Evolutionary conservation across 2,888 invertebrate species (phyloP).

Genomic region (Morinoia aosen): DNA sequence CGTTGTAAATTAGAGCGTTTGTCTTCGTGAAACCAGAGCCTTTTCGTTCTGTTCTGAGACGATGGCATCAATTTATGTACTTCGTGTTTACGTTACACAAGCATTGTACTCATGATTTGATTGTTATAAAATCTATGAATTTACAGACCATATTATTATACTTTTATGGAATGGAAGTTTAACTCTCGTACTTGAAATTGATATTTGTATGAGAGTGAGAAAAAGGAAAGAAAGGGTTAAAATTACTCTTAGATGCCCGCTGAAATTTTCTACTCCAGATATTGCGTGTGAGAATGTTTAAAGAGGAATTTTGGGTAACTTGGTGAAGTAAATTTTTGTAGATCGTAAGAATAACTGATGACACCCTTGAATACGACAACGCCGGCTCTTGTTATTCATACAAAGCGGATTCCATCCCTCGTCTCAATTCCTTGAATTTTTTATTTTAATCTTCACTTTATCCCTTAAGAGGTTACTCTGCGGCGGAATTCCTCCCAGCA

Average conservation of each 20-base stretch:
- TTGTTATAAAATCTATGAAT: not conserved
- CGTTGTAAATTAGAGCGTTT: not conserved
- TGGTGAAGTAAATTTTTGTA: not conserved
- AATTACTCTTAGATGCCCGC: not conserved
- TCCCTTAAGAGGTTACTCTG: not conserved
- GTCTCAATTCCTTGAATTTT: not conserved
- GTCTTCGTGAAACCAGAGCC: not conserved
- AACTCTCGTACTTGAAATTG: not conserved
- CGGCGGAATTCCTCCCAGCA: not conserved
- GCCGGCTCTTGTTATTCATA: not conserved
- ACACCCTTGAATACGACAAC: not conserved
- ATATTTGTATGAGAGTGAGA: not conserved
- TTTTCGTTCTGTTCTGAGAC: not conserved
- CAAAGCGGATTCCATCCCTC: not conserved
- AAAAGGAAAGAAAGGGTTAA: not conserved
- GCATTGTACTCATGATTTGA: not conserved
- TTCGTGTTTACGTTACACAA: not conserved
- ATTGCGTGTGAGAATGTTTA: not conserved
- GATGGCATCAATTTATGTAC: not conserved
- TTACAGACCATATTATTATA: not conserved
- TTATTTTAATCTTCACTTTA: not conserved
- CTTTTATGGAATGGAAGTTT: not conserved
- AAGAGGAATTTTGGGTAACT: not conserved
- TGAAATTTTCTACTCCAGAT: not conserved
- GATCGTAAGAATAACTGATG: not conserved